phyloP scores from a whole-genome alignment of 1,140 invertebrate species.

The Lucilia cuprina region DNA sequence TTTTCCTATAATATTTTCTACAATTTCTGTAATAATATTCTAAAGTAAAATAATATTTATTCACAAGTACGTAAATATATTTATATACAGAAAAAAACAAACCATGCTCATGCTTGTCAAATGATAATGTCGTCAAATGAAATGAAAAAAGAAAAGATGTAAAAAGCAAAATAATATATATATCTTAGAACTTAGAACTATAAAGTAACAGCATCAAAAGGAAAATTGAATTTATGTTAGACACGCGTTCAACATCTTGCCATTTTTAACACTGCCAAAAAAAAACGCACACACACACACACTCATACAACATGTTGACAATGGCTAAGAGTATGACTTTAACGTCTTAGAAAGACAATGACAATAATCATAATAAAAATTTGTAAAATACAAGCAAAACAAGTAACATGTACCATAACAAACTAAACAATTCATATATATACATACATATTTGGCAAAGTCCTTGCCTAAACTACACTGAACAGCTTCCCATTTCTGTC shows the following conservation, averaged over 20 bases:
- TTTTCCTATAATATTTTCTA: constrained; percentile 6
- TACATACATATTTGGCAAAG: not conserved
- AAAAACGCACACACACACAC: not conserved
- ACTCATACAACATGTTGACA: too few relatives aligned
- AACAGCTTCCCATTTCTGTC: not conserved
- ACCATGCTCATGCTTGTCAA: constrained; percentile 7
- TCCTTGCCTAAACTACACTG: not conserved
- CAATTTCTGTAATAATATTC: constrained; percentile 2
- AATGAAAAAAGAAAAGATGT: not conserved
- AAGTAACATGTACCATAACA: not conserved
- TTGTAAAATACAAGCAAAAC: not conserved
- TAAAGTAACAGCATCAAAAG: not conserved
- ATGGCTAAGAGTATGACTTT: not conserved
- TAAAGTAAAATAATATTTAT: not conserved
- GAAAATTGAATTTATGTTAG: constrained; percentile 18
- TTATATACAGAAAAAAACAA: not conserved
- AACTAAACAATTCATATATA: not conserved
- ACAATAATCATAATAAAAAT: not conserved
- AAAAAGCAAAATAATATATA: not conserved
- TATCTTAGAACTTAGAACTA: too few relatives aligned
- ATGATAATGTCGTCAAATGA: constrained; percentile 14
- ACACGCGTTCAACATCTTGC: not conserved
- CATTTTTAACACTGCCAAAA: not conserved
- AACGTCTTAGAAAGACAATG: not conserved
- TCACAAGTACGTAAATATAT: not conserved